Base-by-base conservation (phyloP, 1,140 invertebrate species). In the Drosophila repleta region DNA sequence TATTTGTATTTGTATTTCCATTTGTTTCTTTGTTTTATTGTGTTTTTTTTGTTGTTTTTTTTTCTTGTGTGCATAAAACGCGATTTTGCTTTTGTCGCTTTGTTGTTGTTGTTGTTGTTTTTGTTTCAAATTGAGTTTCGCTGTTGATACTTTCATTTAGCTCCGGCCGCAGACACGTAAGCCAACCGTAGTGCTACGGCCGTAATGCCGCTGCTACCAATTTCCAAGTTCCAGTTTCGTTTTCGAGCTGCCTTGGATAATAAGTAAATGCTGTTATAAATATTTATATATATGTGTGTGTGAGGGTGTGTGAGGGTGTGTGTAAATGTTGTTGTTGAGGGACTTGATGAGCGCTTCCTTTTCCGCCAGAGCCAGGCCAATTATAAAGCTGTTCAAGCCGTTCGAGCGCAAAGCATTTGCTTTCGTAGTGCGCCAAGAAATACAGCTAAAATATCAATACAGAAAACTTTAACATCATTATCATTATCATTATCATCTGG, bases 41-140 rank as follows among this genome's bases (percentile, higher is more conserved):
- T n/a, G 4, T 41, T 41, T 4, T 17, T 41, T 17, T 1, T 41
- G 26, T 29, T 29, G 4, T 6, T 29, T 5, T 41, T 57, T 49
- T 64, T 63, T 7, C 39, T 43, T 43, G n/a, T 43, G 39, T 71
- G 41, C 63, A 26, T 74, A 64, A 52, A 57, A 46, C 32, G 45
- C 41, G 37, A 46, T 62, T 43, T 39, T 20, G 55, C 32, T 57
- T 51, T 56, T 46, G 48, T 53, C 43, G 20, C 69, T 79, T 43
- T 43, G 15, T 17, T 43, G 70, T 71, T 81, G 65, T 43, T 43
- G 15, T 17, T 43, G 70, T 71, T 81, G 65, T 71, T 82, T 61
- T 87, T 73, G 64, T 87, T 87, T 73, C 51, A 87, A 85, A 85
- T 85, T 87, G 74, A 85, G 82, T 85, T 87, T 78, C 49, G 62